Evolutionary conservation across 2,888 invertebrate genomes (phyloP).

Genomic region (Heteropelma amictum): DNA sequence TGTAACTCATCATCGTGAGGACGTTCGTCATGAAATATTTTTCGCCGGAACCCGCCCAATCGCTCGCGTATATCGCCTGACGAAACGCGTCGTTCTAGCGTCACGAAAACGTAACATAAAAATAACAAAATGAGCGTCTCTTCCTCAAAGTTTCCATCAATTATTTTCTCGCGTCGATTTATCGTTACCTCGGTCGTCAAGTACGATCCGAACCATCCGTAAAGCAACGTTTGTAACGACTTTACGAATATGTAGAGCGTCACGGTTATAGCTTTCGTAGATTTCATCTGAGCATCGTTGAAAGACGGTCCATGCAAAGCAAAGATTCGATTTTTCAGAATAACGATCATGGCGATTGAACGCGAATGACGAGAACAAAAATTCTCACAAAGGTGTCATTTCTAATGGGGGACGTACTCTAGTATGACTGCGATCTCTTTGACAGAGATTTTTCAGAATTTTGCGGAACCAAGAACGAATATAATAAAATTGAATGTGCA

Average conservation of each 20-base stretch:
- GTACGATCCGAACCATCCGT: slow-evolving; percentile 31
- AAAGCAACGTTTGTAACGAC: slow-evolving; percentile 39
- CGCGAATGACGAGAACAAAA: too few relatives aligned
- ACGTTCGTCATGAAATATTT: slow-evolving; percentile 39
- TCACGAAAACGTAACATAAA: not conserved
- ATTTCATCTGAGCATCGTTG: not conserved
- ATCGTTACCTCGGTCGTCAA: slow-evolving; percentile 42
- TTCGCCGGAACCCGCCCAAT: slow-evolving; percentile 46
- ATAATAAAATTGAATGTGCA: too few relatives aligned
- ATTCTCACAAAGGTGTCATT: too few relatives aligned
- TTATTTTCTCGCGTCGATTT: not conserved
- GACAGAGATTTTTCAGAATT: too few relatives aligned
- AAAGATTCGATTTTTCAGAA: not conserved
- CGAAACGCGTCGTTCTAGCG: slow-evolving; percentile 43
- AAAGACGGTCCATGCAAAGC: too few relatives aligned
- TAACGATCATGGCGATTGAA: too few relatives aligned
- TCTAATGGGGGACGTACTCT: too few relatives aligned
- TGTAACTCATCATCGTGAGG: slow-evolving; percentile 46
- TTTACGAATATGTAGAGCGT: slow-evolving; percentile 34
- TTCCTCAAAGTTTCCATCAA: not conserved
- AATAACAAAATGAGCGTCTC: too few relatives aligned
- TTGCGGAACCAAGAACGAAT: too few relatives aligned
- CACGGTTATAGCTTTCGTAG: not conserved
- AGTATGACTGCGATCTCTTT: too few relatives aligned
- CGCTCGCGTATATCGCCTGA: slow-evolving; percentile 33